phyloP scores from a whole-genome alignment of 2,888 invertebrate genomes.

The Trachelus stipa region DNA sequence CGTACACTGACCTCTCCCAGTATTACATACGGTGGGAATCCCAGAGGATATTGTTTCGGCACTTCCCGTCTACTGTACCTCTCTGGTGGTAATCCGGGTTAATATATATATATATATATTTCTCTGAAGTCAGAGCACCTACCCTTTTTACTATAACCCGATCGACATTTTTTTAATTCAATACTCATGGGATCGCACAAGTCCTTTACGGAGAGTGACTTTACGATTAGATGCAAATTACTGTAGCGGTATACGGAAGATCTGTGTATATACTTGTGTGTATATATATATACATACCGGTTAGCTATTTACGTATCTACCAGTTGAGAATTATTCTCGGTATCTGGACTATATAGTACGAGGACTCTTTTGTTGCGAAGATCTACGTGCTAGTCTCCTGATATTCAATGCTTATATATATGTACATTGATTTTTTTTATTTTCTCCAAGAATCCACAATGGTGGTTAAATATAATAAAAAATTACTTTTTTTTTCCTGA shows the following conservation, averaged over 20 bases:
- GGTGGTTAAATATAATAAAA: too few relatives aligned
- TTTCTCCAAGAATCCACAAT: too few relatives aligned
- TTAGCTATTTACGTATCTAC: not conserved
- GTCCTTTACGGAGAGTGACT: conserved; percentile 27
- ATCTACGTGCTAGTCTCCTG: not conserved
- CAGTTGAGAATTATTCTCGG: not conserved
- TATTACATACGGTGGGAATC: not conserved
- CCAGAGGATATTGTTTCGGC: not conserved
- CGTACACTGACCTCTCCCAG: not conserved
- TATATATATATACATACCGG: not conserved
- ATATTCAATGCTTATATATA: not conserved
- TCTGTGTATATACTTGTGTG: not conserved
- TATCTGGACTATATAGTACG: not conserved
- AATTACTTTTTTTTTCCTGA: too few relatives aligned
- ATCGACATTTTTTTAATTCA: not conserved
- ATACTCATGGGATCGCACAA: conserved; percentile 3
- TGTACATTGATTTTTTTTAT: too few relatives aligned
- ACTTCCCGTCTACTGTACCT: not conserved
- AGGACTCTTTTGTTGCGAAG: not conserved
- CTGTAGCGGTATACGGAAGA: conserved; percentile 39
- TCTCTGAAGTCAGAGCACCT: not conserved
- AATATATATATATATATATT: not conserved
- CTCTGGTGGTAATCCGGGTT: too few relatives aligned
- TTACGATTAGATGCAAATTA: conserved; percentile 48
- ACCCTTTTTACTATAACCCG: not conserved